Conservation (phyloP, 2,888 invertebrate genomes). For the Thecocarcelia acutangulata region DNA sequence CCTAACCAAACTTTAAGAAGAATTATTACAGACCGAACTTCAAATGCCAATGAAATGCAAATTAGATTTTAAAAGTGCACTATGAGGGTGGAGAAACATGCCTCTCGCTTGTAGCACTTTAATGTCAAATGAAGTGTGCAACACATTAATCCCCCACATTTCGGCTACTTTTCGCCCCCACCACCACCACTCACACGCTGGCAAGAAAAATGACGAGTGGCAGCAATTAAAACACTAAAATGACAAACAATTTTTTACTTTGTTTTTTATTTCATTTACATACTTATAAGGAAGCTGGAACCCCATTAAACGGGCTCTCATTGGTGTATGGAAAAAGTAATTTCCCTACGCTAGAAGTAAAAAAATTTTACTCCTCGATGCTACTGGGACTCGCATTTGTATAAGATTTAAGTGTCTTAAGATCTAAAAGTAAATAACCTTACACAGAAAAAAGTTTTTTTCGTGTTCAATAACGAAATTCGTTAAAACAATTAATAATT, state of each 20-base stretch:
- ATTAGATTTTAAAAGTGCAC: constrained; percentile 34
- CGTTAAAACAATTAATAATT: too few species aligned
- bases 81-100: constrained; percentile 4
- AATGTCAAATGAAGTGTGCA: constrained; percentile 79
- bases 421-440: too few species aligned
- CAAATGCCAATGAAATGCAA: constrained; percentile 57
- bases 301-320: too few species aligned
- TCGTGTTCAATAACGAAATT: too few species aligned
- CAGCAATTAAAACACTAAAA: constrained; percentile 67
- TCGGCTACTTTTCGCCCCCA: constrained; percentile 1
- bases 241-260: constrained; percentile 62
- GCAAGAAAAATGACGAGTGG: constrained; percentile 58
- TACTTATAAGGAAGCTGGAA: background rate
- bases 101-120: constrained; percentile 34
- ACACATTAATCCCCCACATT: constrained; percentile 74
- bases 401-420: too few species aligned
- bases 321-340: background rate
- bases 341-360: background rate
- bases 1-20: constrained; percentile 41
- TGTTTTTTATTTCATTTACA: constrained; percentile 27
- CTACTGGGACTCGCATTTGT: too few species aligned
- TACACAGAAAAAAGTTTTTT: too few species aligned
- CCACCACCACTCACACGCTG: background rate
- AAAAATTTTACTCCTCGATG: too few species aligned
- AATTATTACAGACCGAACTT: constrained; percentile 14